Percentiles rank a stretch among this genome's conserved stretches.
These are phyloP conservation scores for Ictalurus furcatus DNA, from an alignment of 2,113 vertebrate genomes.

Conservation along the genomic window DNA sequence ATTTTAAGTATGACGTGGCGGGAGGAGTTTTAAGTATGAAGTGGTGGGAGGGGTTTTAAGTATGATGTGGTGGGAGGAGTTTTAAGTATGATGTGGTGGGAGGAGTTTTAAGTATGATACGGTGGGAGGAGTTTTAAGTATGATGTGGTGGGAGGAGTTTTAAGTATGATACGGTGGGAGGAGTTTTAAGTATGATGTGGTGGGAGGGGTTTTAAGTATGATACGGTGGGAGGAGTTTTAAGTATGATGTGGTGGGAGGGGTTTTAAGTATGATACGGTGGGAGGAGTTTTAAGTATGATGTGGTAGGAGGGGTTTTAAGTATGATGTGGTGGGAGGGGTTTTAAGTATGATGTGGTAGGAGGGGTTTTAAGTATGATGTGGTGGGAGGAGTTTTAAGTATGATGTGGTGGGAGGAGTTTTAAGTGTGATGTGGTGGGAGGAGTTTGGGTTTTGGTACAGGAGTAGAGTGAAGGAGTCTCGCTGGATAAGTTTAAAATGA, in stretches of 20 bases:
- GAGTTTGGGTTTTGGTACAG: background rate
- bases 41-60: background rate
- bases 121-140: too few relatives aligned
- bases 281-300: background rate
- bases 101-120: too few relatives aligned
- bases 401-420: background rate
- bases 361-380: background rate
- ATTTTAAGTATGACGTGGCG: too few relatives aligned
- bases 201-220: too few relatives aligned
- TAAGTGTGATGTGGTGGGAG: background rate
- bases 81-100: too few relatives aligned
- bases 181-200: background rate
- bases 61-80: background rate
- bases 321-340: background rate
- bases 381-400: background rate
- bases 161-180: background rate
- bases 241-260: too few relatives aligned
- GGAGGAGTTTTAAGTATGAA: background rate
- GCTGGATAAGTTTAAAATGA: background rate
- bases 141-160: background rate
- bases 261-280: too few relatives aligned
- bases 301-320: background rate
- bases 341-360: background rate
- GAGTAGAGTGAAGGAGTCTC: too few relatives aligned
- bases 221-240: too few relatives aligned